Evolutionary conservation across 53 echinoderm and acorn worm genomes (phyloP).

Genomic region (Glandiceps talaboti): DNA sequence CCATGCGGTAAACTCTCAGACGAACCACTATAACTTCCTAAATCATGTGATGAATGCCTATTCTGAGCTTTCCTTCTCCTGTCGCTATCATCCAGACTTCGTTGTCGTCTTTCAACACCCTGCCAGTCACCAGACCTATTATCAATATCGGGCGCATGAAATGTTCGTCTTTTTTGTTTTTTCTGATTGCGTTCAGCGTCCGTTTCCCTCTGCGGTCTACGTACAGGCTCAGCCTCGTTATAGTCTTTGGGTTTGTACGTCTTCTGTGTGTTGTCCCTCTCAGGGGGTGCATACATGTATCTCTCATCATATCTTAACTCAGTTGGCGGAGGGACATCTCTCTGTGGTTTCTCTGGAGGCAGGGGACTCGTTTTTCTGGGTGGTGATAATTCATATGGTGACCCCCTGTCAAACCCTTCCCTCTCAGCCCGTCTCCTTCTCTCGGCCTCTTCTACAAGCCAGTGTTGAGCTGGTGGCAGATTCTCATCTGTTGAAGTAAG

Average conservation of each 20-base stretch:
- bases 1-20: neutral
- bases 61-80: neutral
- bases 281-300: conserved; percentile 19
- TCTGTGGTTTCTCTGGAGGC: neutral
- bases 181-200: conserved; percentile 47
- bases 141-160: conserved; percentile 18
- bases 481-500: conserved; percentile 29
- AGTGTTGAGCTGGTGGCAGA: conserved; percentile 35
- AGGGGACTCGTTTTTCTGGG: conserved; percentile 4
- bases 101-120: neutral
- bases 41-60: neutral
- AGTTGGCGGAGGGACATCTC: neutral
- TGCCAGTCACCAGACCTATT: neutral
- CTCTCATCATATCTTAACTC: neutral
- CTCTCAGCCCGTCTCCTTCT: conserved; percentile 49
- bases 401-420: conserved; percentile 7
- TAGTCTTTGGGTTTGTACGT: too few relatives aligned
- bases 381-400: conserved; percentile 28
- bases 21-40: neutral
- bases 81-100: neutral
- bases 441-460: conserved; percentile 95
- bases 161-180: conserved; percentile 59
- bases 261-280: neutral
- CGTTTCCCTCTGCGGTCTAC: conserved; percentile 21
- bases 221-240: conserved; percentile 14